These are phyloP conservation scores for Nemopilema nomurai DNA, from an alignment of 30 jellyfish, hydroid and myxozoan species.

Conservation along the genomic window DNA sequence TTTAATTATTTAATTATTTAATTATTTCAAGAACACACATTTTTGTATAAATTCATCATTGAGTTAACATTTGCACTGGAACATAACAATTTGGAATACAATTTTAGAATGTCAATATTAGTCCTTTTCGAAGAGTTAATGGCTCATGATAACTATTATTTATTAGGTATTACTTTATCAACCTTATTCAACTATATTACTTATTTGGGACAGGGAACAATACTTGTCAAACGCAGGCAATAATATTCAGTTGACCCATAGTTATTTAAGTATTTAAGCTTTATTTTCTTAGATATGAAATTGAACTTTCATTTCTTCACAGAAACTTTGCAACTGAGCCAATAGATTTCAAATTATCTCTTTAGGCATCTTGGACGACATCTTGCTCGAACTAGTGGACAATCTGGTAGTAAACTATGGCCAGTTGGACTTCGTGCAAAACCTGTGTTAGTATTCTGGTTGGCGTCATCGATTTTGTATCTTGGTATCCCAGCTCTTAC, in stretches of 20 bases:
- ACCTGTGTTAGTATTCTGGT: constrained; percentile 3
- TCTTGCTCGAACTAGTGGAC: constrained; percentile 27
- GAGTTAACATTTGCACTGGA: no score
- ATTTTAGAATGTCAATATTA: no score
- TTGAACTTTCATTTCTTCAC: not conserved
- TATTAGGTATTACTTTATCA: no score
- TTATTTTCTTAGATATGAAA: not conserved
- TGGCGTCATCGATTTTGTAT: not conserved
- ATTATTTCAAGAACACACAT: not conserved
- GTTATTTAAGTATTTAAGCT: no score
- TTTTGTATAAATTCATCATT: not conserved
- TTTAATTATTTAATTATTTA: no score
- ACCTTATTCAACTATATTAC: no score
- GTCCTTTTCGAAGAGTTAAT: no score
- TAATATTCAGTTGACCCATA: no score
- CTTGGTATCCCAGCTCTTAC: constrained; percentile 3
- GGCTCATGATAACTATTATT: no score
- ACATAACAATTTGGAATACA: not conserved
- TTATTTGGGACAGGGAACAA: no score
- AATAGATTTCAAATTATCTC: not conserved
- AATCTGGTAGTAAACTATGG: constrained; percentile 15
- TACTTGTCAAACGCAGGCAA: no score
- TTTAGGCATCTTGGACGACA: constrained; percentile 49
- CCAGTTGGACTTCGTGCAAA: constrained; percentile 45
- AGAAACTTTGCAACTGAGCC: not conserved